phyloP scores from a whole-genome alignment of 2,797 vertebrate genomes.

The Macrochelys suwanniensis region DNA sequence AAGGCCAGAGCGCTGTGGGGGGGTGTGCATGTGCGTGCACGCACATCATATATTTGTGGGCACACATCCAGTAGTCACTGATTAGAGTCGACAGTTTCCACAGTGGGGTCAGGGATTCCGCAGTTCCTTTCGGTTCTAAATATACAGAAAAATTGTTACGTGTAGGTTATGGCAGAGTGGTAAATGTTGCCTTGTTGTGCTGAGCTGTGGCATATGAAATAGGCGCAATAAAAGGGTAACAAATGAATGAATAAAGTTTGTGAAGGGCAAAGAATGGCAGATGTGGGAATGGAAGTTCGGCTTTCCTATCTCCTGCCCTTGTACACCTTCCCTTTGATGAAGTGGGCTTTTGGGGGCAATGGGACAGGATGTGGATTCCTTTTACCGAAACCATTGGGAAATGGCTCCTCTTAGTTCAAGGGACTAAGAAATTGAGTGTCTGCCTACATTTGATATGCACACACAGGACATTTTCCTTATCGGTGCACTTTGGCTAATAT shows the following conservation, averaged over 20 bases:
- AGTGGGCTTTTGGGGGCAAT: no score
- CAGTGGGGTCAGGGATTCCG: not conserved
- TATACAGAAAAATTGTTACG: not conserved
- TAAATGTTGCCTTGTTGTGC: fast-evolving
- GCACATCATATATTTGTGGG: not conserved
- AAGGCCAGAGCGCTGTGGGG: not conserved
- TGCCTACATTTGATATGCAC: not conserved
- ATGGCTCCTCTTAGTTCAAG: not conserved
- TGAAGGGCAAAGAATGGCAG: not conserved
- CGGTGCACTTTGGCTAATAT: slow-evolving; percentile 15
- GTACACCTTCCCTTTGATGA: not conserved
- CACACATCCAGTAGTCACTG: fast-evolving
- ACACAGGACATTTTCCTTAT: not conserved
- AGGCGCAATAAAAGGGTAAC: not conserved
- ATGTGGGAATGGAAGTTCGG: not conserved
- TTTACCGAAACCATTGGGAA: not conserved
- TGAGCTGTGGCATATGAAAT: not conserved
- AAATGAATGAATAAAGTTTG: fast-evolving
- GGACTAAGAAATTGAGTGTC: not conserved
- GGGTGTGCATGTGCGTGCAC: not conserved
- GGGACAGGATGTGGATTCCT: not conserved
- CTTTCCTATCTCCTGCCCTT: not conserved
- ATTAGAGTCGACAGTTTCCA: not conserved
- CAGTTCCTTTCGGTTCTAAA: not conserved
- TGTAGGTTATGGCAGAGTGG: not conserved